Percentiles rank a stretch among this genome's conserved stretches.
These are phyloP conservation scores for Pangasius larnaudii DNA, from an alignment of 2,797 vertebrate genomes.

Conservation along the genomic window DNA sequence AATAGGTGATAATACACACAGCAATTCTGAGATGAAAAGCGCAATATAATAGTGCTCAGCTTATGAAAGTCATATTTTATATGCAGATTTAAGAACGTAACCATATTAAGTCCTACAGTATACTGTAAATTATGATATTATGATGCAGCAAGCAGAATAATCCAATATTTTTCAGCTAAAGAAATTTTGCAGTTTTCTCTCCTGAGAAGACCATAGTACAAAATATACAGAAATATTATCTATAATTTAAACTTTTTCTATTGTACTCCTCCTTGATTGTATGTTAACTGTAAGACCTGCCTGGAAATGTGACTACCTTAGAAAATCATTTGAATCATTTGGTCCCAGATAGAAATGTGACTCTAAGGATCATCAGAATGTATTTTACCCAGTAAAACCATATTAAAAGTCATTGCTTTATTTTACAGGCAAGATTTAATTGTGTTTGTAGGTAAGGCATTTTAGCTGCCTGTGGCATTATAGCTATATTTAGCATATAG, in stretches of 20 bases:
- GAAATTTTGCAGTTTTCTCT: not conserved
- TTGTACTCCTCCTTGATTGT: not conserved
- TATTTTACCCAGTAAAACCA: not conserved
- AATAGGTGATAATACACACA: not conserved
- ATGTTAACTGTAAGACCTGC: not conserved
- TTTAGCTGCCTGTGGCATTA: not conserved
- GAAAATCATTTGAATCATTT: not conserved
- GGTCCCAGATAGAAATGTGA: not conserved
- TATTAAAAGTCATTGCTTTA: not conserved
- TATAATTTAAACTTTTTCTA: too few relatives aligned
- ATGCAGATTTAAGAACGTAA: constrained; percentile 3
- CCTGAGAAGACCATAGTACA: not conserved
- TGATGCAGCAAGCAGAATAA: constrained; percentile 1
- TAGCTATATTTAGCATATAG: not conserved
- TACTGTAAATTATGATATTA: not conserved
- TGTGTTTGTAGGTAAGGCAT: not conserved
- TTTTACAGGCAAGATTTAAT: not conserved
- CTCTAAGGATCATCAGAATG: not conserved
- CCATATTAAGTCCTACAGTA: not conserved
- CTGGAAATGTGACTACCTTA: not conserved
- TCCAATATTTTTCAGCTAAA: constrained; percentile 1
- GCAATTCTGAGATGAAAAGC: constrained; percentile 9
- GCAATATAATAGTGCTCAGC: constrained; percentile 6
- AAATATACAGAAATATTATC: not conserved
- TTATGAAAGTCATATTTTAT: constrained; percentile 3